A percentile compares a stretch with the other conserved stretches of the same genome.
Evolutionary conservation across 2,113 vertebrate genomes (phyloP).

Genomic region (Clarias batrachus): DNA sequence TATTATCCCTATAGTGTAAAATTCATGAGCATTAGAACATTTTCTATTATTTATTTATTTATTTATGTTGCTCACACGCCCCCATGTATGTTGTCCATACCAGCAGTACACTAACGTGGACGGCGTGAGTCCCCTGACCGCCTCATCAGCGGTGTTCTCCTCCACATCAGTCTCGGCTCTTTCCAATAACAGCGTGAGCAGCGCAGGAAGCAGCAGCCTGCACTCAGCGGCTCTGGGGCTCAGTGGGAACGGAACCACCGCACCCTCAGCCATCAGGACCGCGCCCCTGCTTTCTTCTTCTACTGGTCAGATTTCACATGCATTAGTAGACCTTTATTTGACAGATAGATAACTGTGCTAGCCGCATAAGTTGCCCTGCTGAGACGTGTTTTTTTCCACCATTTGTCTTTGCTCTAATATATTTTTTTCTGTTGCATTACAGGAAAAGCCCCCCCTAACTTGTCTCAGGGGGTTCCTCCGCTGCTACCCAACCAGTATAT

Average conservation of each 20-base stretch:
- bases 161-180: conserved; percentile 70
- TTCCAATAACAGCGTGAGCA: conserved; percentile 62
- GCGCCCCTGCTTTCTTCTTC: conserved; percentile 83
- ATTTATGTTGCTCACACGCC: background rate
- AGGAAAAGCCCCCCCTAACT: conserved; percentile 95
- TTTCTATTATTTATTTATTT: too few species aligned
- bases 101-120: conserved; percentile 83
- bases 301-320: conserved; percentile 65
- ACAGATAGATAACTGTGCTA: background rate
- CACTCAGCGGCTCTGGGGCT: conserved; percentile 81
- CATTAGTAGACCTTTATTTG: background rate
- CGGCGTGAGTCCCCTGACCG: conserved; percentile 75
- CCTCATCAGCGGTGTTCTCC: conserved; percentile 78
- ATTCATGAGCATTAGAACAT: too few species aligned
- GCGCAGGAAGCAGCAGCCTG: conserved; percentile 59
- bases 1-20: too few species aligned
- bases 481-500: conserved; percentile 97
- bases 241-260: conserved; percentile 75
- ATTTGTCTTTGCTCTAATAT: background rate
- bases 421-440: conserved; percentile 26
- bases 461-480: conserved; percentile 92
- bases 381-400: background rate
- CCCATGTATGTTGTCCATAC: background rate
- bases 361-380: background rate
- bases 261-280: conserved; percentile 73